Base-by-base conservation (phyloP, 2,888 invertebrate species). In the Lycocerus yunnanus region DNA sequence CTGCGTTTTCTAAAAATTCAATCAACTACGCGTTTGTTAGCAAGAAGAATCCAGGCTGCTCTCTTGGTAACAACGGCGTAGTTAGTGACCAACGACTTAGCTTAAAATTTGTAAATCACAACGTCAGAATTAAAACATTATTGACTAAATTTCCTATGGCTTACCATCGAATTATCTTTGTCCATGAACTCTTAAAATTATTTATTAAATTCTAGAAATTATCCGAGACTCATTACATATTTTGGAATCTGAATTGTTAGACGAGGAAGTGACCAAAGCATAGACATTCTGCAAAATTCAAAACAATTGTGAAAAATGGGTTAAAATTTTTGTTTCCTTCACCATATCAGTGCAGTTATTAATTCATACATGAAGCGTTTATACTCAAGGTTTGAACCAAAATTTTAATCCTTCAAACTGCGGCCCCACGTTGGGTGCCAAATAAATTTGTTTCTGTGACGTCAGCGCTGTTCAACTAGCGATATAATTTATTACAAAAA, bases 221-320 rank as follows among this genome's bases (percentile, higher is more conserved):
- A 95, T 85, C 95, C 94, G 83, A 95, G 90, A 77, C 95, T 94
- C 89, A 95, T 90, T 81, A 95, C 94, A 86, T 94, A 95, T 89
- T 95, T 95, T 84, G 95, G 95, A 89, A 95, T 90, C 87, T 93
- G 93, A 87, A 92, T 93, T 74, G 94, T 93, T 84, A 93, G 92
- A 88, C 94, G 92, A 81, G 95, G 95, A 86, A 95, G 93, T 82
- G 95, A 94, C 92, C 95, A 94, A 83, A 95, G 89, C 88, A 95
- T 92, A 77, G 95, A 95, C 90, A 95, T 92, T 87, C 95, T 95
- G 90, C 77, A 90, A 91, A 86, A 75, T 80, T 80, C 78, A 79
- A 75, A 70, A 66, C 15, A 10, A 15, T 11, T n/a, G 43, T 73
- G 70, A 20, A 18, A 43, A 74, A 74, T 66, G 74, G 72, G 58